phyloP scores from a whole-genome alignment of 2,113 vertebrate species.

The Emydura subglobosa region DNA sequence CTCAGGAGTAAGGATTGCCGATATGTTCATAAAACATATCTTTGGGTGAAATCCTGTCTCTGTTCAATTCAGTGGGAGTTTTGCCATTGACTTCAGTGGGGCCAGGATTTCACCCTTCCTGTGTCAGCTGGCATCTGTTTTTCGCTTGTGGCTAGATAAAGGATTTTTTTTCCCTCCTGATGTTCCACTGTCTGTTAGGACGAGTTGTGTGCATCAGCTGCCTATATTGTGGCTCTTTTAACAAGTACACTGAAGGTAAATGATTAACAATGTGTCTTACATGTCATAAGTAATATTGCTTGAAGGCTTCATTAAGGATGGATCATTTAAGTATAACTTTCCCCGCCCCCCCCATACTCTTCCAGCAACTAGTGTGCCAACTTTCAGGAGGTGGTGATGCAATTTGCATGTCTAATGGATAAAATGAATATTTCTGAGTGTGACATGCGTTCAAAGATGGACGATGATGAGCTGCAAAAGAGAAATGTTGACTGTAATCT shows the following conservation, averaged over 20 bases:
- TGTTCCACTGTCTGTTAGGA: background rate
- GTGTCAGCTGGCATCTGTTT: background rate
- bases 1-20: background rate
- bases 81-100: background rate
- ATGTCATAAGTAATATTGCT: background rate
- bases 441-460: background rate
- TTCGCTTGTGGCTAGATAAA: background rate
- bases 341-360: background rate
- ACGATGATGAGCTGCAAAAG: background rate
- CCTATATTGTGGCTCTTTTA: background rate
- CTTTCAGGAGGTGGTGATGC: background rate
- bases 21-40: background rate
- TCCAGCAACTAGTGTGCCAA: conserved; percentile 6
- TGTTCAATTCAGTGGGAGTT: background rate
- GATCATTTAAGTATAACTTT: conserved; percentile 12
- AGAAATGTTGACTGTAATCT: conserved; percentile 8
- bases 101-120: background rate
- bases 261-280: conserved; percentile 2
- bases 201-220: background rate
- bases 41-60: background rate
- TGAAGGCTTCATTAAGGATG: conserved; percentile 1
- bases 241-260: conserved; percentile 26
- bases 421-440: background rate
- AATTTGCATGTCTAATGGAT: conserved; percentile 52
- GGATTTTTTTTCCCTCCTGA: background rate